These are phyloP conservation scores for Drosophila macrothrix DNA, from an alignment of 2,888 invertebrate species.

Conservation along the genomic window DNA sequence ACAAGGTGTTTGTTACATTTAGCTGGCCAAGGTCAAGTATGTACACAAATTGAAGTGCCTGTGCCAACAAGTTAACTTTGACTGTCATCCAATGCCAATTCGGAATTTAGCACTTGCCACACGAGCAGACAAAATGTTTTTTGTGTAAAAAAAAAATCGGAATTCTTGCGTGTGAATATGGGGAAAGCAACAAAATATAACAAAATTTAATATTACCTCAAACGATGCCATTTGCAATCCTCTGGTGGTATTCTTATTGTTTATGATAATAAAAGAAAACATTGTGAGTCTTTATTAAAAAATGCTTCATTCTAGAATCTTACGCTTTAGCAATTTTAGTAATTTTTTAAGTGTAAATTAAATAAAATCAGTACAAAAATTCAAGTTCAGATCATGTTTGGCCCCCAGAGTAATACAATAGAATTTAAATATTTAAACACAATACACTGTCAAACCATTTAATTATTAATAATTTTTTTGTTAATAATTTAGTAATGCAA, in stretches of 20 bases:
- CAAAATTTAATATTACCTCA: neutral
- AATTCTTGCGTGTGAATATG: neutral
- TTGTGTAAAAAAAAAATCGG: neutral
- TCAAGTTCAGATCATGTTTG: neutral
- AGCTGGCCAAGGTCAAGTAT: conserved; percentile 45
- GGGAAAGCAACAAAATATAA: neutral
- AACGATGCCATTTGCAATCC: neutral
- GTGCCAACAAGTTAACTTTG: conserved; percentile 29
- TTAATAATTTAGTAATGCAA: conserved; percentile 2
- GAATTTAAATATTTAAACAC: neutral
- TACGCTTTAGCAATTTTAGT: neutral
- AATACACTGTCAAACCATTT: neutral
- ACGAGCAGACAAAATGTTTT: neutral
- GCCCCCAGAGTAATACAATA: neutral
- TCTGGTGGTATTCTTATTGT: neutral
- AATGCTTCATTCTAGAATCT: neutral
- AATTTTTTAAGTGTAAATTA: neutral
- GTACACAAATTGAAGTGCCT: conserved; percentile 42
- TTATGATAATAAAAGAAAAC: neutral
- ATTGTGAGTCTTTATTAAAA: too few species aligned
- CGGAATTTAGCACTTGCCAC: neutral
- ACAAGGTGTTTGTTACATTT: conserved; percentile 1
- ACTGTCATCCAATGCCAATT: conserved; percentile 16
- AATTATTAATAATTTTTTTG: too few species aligned
- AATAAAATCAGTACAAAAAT: neutral